Evolutionary conservation across 2,113 vertebrate species (phyloP).

Genomic region (Microcebus griseorufus): DNA sequence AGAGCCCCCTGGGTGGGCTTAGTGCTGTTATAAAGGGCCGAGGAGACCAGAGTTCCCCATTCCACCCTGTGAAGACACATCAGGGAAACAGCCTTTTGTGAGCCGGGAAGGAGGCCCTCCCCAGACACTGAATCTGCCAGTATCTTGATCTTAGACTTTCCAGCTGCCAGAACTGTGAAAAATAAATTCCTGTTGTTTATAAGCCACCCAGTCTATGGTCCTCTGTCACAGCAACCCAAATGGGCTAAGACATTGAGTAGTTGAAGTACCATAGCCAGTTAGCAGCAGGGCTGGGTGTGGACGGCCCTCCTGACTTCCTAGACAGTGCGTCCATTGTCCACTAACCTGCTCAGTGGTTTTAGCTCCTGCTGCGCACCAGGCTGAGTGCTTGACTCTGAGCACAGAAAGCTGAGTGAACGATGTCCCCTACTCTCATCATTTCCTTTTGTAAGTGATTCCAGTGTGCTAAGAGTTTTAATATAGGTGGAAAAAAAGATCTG

Average conservation of each 20-base stretch:
- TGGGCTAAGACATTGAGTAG: background rate
- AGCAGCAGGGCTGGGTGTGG: background rate
- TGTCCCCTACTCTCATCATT: background rate
- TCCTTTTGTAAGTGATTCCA: background rate
- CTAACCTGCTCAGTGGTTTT: fast-evolving
- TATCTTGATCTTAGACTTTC: background rate
- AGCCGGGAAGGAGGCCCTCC: too few species aligned
- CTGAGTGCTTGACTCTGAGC: background rate
- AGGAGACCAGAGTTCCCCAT: background rate
- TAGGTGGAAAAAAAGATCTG: background rate
- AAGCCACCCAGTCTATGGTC: background rate
- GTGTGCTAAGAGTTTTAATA: background rate
- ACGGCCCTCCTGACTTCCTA: background rate
- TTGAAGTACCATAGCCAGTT: too few species aligned
- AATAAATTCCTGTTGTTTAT: background rate
- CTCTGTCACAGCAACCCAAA: background rate
- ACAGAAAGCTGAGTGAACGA: too few species aligned
- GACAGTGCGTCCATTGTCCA: fast-evolving
- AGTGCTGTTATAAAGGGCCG: background rate
- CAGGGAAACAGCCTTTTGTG: too few species aligned
- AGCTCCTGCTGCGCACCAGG: background rate
- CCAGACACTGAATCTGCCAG: background rate
- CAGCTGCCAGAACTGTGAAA: background rate
- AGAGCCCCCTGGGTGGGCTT: too few species aligned
- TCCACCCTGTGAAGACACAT: background rate